A percentile compares a stretch with the other conserved stretches of the same genome.
phyloP scores from a whole-genome alignment of 2,888 invertebrate species.

The Mycalesis mineus region DNA sequence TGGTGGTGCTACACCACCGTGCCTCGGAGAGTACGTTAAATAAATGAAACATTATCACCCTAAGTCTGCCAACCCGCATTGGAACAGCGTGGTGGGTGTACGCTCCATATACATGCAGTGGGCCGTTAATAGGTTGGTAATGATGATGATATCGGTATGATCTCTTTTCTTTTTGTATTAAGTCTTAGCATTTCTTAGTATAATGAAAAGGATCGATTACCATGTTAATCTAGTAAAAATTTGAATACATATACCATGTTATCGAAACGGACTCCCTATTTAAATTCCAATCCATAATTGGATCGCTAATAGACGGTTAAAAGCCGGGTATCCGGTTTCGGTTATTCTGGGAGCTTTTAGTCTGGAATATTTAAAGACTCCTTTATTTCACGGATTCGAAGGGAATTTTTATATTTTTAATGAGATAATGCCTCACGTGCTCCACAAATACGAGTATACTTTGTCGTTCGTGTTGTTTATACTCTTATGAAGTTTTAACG shows the following conservation, averaged over 20 bases:
- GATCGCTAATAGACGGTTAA: slow-evolving; percentile 37
- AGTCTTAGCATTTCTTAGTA: background rate
- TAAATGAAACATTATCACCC: too few relatives aligned
- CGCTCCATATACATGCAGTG: too few relatives aligned
- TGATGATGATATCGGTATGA: too few relatives aligned
- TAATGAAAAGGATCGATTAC: background rate
- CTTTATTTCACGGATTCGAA: slow-evolving; percentile 18
- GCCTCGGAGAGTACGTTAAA: too few relatives aligned
- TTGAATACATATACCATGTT: background rate
- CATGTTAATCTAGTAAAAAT: background rate
- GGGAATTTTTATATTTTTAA: slow-evolving; percentile 4
- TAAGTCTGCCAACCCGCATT: too few relatives aligned
- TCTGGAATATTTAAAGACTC: slow-evolving; percentile 46
- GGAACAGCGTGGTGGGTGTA: too few relatives aligned
- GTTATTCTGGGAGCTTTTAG: slow-evolving; percentile 57
- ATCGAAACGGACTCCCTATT: slow-evolving; percentile 17
- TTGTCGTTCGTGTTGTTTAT: background rate
- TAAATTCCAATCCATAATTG: slow-evolving; percentile 29
- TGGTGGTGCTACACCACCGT: too few relatives aligned
- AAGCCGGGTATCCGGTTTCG: slow-evolving; percentile 34
- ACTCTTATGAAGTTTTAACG: too few relatives aligned
- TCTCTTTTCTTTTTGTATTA: too few relatives aligned
- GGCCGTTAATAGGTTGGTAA: too few relatives aligned
- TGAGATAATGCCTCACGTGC: background rate
- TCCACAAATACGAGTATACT: background rate